Evolutionary conservation across 2,888 invertebrate genomes (phyloP), one percentile per base, ranked within the genome.

Genomic region (Drosophila anomelani): DNA sequence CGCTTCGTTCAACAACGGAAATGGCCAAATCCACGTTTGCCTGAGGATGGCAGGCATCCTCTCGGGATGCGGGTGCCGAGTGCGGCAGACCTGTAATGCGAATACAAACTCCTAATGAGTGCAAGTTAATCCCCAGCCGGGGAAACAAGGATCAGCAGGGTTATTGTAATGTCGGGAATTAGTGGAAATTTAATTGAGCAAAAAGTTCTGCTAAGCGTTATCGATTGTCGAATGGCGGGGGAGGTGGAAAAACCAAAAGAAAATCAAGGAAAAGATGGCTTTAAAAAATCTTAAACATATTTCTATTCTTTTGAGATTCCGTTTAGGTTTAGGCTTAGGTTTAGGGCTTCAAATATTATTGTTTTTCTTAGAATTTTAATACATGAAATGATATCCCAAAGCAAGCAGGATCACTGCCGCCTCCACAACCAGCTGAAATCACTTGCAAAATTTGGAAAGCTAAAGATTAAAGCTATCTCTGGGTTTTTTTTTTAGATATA

Each of bases 81-180:
- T 29, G 32, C 41, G 57, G 57, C 57, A 61, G 23, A 23, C 60
- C 60, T 38, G 26, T 38, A 54, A 70, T 70, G 70, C 59, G 60
- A 70, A 59, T 60, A 60, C 55, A 76, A 85, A 80, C 71, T 61
- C 71, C 73, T 77, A 83, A 83, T 84, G 76, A 73, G 62, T 75
- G 77, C 63, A 66, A 70, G 75, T 76, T 83, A 47, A 73, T 64
- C 38, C 38, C 72, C 17, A 9, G 36, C 15, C 17, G 8, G 44
- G 26, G 20, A 26, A 55, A 67, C 46, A 46, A 23, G 46, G 32
- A 20, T 26, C 38, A 46, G 44, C 47, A 9, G 49, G n/a, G 57
- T 62, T 47, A 49, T 32, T 63, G 62, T 55, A 67, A 67, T 67
- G 55, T 41, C 26, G 4, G 46, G 47, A 55, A 67, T 67, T 67